These are phyloP conservation scores for Betta splendens DNA, from an alignment of 2,797 vertebrate genomes.

Conservation along the genomic window DNA sequence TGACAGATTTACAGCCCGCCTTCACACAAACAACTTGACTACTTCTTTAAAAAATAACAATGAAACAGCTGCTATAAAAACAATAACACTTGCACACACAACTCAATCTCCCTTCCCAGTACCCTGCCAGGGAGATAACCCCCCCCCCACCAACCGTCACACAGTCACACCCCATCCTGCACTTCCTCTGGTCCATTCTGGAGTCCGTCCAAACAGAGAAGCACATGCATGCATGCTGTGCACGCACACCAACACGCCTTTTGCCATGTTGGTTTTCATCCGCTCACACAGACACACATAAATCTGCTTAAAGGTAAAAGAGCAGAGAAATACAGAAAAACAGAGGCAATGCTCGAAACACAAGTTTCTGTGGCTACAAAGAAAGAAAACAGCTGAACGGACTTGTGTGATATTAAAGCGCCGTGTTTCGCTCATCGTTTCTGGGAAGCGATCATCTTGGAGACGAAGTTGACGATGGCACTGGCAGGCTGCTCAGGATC, in stretches of 20 bases:
- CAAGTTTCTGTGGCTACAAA: slow-evolving; percentile 49
- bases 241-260: slow-evolving; percentile 19
- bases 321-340: slow-evolving; percentile 63
- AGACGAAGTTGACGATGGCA: slow-evolving; percentile 98
- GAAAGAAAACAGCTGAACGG: slow-evolving; percentile 55
- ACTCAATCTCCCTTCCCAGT: slow-evolving; percentile 68
- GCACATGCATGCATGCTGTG: slow-evolving; percentile 59
- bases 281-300: neutral
- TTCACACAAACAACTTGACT: slow-evolving; percentile 72
- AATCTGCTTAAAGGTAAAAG: slow-evolving; percentile 40
- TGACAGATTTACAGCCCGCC: slow-evolving; percentile 77
- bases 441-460: slow-evolving; percentile 91
- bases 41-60: slow-evolving; percentile 63
- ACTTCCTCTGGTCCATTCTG: slow-evolving; percentile 90
- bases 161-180: slow-evolving; percentile 84
- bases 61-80: slow-evolving; percentile 51
- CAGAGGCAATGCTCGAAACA: slow-evolving; percentile 43
- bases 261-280: neutral
- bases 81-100: slow-evolving; percentile 56
- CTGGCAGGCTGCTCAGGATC: slow-evolving; percentile 93
- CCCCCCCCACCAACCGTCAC: slow-evolving; percentile 60
- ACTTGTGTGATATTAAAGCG: slow-evolving; percentile 15
- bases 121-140: slow-evolving; percentile 65
- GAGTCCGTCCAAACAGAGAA: slow-evolving; percentile 87
- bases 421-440: slow-evolving; percentile 86